Base-by-base conservation (phyloP, 1,140 invertebrate genomes). In the Popillia japonica region DNA sequence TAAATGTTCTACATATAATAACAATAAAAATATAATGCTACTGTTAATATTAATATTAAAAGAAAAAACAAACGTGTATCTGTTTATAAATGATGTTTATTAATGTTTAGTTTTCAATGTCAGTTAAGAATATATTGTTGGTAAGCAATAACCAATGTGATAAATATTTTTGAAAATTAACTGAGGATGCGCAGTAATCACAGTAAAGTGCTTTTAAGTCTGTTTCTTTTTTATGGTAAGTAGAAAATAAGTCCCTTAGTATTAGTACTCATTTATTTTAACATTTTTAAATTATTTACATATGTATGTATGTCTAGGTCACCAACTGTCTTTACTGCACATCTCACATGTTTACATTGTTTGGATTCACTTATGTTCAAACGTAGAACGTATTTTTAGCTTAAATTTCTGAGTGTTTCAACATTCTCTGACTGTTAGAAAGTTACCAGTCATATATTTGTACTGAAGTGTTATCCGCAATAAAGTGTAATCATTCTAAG, bases 111-210 rank as follows among this genome's bases (percentile, higher is more conserved):
- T 68, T 68, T 22, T 68, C 61, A 34, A 68, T 74, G 72, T 74
- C 41, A 44, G 34, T 74, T 74, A 74, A 74, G 72, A 74, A 42
- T 76, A 55, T 76, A 76, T 76, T 76, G 74, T 76, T 76, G 44
- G 44, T 76, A 76, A 76, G 74, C 74, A 76, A 76, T 76, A 76
- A 76, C 44, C 74, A 44, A 55, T 76, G 74, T 76, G 74, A 76
- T 76, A 76, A 48, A 42, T 76, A 68, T 22, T 68, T 68, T 68
- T n/a, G 11, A 68, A 68, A 68, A 22, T 68, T 34, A 68, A 68
- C 6, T 6, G 10, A 34, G 14, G 61, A 22, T 68, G 61, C 17
- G 61, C 61, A 68, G 61, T 68, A 68, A 68, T 23, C 27, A 27
- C 61, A 68, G 61, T 27, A 22, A 68, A 68, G 6, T 27, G 27